Percentiles rank a stretch among this genome's conserved stretches.
Evolutionary conservation across 2,113 vertebrate genomes (phyloP).

Genomic region (Galeopterus variegatus): DNA sequence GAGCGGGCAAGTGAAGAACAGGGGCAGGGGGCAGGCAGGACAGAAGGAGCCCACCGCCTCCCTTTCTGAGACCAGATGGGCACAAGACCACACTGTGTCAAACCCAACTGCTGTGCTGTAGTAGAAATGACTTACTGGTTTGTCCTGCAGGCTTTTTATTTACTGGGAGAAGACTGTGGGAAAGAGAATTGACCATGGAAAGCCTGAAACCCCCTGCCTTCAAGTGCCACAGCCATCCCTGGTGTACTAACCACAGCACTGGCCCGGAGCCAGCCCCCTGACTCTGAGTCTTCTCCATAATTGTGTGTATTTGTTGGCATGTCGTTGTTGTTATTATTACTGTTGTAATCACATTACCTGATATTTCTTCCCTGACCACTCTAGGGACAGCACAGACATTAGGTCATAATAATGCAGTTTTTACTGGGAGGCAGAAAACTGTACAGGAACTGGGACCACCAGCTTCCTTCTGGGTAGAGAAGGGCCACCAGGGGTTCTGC

Average conservation of each 20-base stretch:
- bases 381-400: slow-evolving; percentile 71
- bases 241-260: not conserved
- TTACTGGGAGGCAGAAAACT: slow-evolving; percentile 44
- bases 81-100: not conserved
- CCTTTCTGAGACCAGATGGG: not conserved
- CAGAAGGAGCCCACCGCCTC: not conserved
- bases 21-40: not conserved
- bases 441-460: not conserved
- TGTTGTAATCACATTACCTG: slow-evolving; percentile 37
- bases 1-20: not conserved
- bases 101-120: not conserved
- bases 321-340: slow-evolving; percentile 59
- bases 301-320: not conserved
- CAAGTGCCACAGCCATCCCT: not conserved
- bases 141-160: not conserved
- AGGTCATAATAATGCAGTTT: slow-evolving; percentile 68
- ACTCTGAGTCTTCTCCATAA: not conserved
- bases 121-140: not conserved
- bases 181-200: not conserved
- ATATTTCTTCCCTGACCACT: slow-evolving; percentile 60
- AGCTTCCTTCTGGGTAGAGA: slow-evolving; percentile 17
- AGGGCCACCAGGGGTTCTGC: not conserved
- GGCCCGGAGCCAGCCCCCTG: not conserved
- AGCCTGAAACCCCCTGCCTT: not conserved
- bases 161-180: not conserved